phyloP scores from a whole-genome alignment of 2,113 vertebrate genomes.

The Oryzias curvinotus region DNA sequence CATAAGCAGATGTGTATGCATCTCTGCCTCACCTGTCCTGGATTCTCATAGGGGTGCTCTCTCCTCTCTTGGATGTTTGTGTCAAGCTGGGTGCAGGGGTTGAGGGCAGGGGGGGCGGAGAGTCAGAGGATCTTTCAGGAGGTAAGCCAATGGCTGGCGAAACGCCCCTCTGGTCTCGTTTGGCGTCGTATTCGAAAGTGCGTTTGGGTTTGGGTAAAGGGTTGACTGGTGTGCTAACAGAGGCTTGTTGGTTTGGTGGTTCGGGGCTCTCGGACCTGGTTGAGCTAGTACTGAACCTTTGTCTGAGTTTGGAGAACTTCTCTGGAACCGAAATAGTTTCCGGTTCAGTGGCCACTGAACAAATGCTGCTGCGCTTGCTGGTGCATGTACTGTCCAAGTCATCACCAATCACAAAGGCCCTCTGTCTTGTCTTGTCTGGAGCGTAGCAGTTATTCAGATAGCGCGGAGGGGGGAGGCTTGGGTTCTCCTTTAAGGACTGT shows the following conservation, averaged over 20 bases:
- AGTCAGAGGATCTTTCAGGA: slow-evolving; percentile 80
- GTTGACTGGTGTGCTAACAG: slow-evolving; percentile 82
- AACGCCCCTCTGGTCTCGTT: slow-evolving; percentile 84
- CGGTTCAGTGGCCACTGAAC: slow-evolving; percentile 79
- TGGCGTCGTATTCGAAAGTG: slow-evolving; percentile 98
- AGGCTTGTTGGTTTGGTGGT: slow-evolving; percentile 66
- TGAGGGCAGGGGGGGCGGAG: slow-evolving; percentile 87
- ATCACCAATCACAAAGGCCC: slow-evolving; percentile 78
- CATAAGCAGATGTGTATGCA: neutral
- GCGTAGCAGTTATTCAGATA: slow-evolving; percentile 96
- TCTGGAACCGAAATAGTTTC: slow-evolving; percentile 79
- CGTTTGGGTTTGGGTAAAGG: slow-evolving; percentile 97
- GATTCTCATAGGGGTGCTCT: slow-evolving; percentile 78
- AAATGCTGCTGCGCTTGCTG: slow-evolving; percentile 80
- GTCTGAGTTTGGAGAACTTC: slow-evolving; percentile 80
- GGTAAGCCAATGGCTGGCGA: slow-evolving; percentile 88
- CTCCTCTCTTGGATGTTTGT: slow-evolving; percentile 80
- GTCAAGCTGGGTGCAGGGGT: slow-evolving; percentile 88
- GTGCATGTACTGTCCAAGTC: slow-evolving; percentile 76
- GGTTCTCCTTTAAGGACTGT: slow-evolving; percentile 92
- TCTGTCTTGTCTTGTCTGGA: slow-evolving; percentile 84
- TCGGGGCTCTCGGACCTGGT: slow-evolving; percentile 75
- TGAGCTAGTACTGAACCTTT: slow-evolving; percentile 75
- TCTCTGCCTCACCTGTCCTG: slow-evolving; percentile 86
- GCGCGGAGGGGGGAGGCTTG: slow-evolving; percentile 85